Evolutionary conservation across 2,113 vertebrate genomes (phyloP), one percentile per base, ranked within the genome.

Genomic region (Gymnobelideus leadbeateri): DNA sequence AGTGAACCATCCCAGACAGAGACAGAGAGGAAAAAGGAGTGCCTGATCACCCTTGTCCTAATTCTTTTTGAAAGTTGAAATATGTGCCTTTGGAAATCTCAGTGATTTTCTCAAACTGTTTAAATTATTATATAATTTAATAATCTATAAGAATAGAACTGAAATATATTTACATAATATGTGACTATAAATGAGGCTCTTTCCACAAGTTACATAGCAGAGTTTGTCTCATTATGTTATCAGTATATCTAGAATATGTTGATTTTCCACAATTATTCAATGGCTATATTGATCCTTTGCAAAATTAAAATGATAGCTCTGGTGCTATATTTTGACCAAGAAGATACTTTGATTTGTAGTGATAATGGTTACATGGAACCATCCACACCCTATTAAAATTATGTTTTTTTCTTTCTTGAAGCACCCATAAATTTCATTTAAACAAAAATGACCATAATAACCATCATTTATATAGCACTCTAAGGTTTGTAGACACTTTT

Each of bases 251-350:
- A 91, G 91, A 47, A 57, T n/a, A 91, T 93, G 77, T 91, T 94
- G 94, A 96, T 46, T 47, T 89, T 51, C 11, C 90, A 4, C 93
- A 90, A 94, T 96, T 96, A 96, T 94, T 96, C 90, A 53, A 94
- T 90, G 51, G 43, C 51, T 93, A 89, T 94, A 93, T 52, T n/a
- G 93, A 46, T 90, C n/a, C 61, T 90, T 97, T 91, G 92, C 14
- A 43, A 94, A 96, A 97, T 94, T 96, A 54, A 52, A 24, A 16
- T 54, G 50, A 95, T 89, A 31, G 49, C 96, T 68, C 37, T 46
- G n/a, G 89, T 95, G 52, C 92, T 89, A 90, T 12, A 16, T 95
- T 61, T 31, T 0, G 49, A 53, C 31, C 43, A 52, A 93, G 31
- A 89, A 61, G 46, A 94, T 94, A 90, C 28, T 68, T 95, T 89